Conservation (phyloP, 2,888 invertebrate species). For the Pristionchus maxplancki region DNA sequence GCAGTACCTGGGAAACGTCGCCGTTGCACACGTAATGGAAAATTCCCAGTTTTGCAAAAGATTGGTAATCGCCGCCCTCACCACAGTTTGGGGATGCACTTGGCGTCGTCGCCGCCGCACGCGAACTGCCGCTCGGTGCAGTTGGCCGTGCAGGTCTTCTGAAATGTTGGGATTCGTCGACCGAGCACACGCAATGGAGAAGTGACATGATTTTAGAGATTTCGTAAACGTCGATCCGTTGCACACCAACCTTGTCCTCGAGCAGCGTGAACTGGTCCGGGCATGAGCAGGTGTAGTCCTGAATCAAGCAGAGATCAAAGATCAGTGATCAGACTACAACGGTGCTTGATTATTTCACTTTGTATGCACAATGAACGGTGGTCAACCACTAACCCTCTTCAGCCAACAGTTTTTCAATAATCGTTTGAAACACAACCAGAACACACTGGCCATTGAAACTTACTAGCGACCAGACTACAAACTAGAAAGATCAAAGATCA, state of each 20-base stretch:
- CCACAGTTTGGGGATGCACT: conserved; percentile 89
- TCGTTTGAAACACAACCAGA: neutral
- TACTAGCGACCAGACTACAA: neutral
- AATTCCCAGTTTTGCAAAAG: neutral
- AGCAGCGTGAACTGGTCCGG: conserved; percentile 92
- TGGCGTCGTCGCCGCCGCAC: conserved; percentile 84
- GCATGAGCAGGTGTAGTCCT: conserved; percentile 87
- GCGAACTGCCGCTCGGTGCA: conserved; percentile 92
- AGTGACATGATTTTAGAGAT: neutral
- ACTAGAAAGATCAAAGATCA: neutral
- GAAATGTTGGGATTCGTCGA: neutral
- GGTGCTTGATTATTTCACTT: too few relatives aligned
- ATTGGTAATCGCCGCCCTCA: conserved; percentile 61
- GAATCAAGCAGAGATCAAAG: neutral
- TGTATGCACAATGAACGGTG: too few relatives aligned
- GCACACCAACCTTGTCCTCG: conserved; percentile 57
- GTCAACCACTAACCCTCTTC: neutral
- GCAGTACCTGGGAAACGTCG: conserved; percentile 58
- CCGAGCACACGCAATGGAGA: conserved; percentile 1
- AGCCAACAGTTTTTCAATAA: neutral
- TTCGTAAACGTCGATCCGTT: neutral
- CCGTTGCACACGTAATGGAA: neutral
- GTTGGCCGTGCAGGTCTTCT: conserved; percentile 81
- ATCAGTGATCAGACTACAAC: too few relatives aligned
- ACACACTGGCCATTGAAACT: too few relatives aligned